Conservation (phyloP, 53 echinoderm and acorn worm genomes). For the Zoroaster sp. region DNA sequence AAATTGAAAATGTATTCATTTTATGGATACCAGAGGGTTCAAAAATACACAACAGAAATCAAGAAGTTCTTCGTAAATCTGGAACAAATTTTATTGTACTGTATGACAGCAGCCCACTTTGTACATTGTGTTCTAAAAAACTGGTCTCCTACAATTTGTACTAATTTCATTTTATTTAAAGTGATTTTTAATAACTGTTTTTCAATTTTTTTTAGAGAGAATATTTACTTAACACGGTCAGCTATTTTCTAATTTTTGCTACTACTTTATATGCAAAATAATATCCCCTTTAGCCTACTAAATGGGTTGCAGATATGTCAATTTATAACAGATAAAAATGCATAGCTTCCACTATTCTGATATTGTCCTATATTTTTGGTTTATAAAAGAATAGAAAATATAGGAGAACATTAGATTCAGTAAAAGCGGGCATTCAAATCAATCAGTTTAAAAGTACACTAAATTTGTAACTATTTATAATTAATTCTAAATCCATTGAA, state of each 20-base stretch:
- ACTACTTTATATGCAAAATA: neutral
- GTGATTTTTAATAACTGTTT: neutral
- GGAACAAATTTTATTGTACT: conserved; percentile 20
- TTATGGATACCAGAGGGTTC: too few relatives aligned
- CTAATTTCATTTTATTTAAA: neutral
- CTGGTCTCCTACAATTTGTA: conserved; percentile 18
- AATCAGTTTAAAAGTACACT: neutral
- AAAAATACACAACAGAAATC: neutral
- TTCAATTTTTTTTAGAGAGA: neutral
- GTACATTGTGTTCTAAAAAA: conserved; percentile 16
- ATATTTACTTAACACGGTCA: neutral
- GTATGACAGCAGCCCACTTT: conserved; percentile 32
- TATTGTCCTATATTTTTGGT: neutral
- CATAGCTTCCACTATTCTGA: neutral
- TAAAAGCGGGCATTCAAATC: neutral
- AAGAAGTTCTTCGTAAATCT: neutral
- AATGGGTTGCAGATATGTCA: neutral
- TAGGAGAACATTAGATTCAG: neutral
- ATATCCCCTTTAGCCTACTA: neutral
- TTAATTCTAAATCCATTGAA: too few relatives aligned
- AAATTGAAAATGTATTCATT: too few relatives aligned
- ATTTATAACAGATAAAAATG: neutral
- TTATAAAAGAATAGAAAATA: neutral
- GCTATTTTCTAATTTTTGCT: neutral
- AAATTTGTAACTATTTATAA: too few relatives aligned